Conservation (phyloP, 1,140 invertebrate species). For the Hypsibius dujardini region DNA sequence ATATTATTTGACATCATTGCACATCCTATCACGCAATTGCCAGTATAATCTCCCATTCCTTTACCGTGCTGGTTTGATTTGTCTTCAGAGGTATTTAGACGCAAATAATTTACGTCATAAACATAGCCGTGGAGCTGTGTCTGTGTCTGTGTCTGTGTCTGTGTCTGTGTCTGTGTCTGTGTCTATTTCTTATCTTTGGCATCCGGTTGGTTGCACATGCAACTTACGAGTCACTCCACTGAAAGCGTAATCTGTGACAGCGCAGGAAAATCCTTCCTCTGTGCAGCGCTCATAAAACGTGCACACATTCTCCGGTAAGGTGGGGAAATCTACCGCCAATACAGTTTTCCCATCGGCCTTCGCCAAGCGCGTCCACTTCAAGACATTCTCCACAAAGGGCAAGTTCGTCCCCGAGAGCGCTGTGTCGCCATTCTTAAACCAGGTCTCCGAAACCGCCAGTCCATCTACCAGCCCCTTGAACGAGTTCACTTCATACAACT, state of each 20-base stretch:
- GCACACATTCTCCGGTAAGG: neutral
- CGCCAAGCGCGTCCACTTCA: neutral
- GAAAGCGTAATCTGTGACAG: neutral
- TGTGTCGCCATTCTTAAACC: neutral
- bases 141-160: too few species aligned
- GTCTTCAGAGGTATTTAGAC: too few species aligned
- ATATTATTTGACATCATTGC: too few species aligned
- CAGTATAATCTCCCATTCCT: too few species aligned
- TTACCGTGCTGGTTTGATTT: too few species aligned
- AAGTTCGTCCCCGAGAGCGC: neutral
- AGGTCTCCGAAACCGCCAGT: neutral
- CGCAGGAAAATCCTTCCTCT: neutral
- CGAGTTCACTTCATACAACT: neutral
- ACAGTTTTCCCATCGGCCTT: neutral
- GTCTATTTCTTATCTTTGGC: too few species aligned
- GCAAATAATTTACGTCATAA: too few species aligned
- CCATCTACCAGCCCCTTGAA: neutral
- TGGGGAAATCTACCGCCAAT: neutral
- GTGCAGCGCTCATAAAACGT: constrained; percentile 13
- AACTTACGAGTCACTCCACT: neutral
- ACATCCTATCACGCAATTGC: too few species aligned
- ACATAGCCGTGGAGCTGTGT: too few species aligned
- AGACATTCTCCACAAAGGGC: neutral
- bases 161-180: too few species aligned
- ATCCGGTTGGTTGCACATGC: too few species aligned